These are phyloP conservation scores for Scaptomyza cyrtandrae DNA, from an alignment of 2,888 invertebrate species.

Conservation along the genomic window DNA sequence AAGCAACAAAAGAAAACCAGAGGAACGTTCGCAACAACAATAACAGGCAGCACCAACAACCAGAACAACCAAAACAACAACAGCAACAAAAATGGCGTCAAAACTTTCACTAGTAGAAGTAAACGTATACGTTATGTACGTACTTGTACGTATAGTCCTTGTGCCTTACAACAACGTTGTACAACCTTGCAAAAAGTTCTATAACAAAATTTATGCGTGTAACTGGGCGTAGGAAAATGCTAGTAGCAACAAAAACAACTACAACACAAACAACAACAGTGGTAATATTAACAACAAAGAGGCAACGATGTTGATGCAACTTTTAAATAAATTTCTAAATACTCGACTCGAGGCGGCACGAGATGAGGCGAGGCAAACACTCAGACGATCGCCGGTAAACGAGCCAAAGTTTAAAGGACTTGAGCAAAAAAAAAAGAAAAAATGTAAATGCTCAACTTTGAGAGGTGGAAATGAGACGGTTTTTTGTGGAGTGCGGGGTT, in stretches of 20 bases:
- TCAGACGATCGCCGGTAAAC: constrained; percentile 72
- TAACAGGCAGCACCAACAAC: background rate
- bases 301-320: constrained; percentile 44
- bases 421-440: constrained; percentile 1
- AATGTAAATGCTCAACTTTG: constrained; percentile 49
- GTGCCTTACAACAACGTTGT: constrained; percentile 35
- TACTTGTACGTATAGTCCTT: constrained; percentile 20
- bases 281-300: constrained; percentile 16
- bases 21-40: constrained; percentile 26
- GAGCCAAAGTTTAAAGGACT: constrained; percentile 68
- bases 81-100: constrained; percentile 47
- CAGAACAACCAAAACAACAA: constrained; percentile 9
- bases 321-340: constrained; percentile 78
- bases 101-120: constrained; percentile 51
- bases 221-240: constrained; percentile 71
- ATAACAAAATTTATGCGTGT: constrained; percentile 77
- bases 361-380: constrained; percentile 56
- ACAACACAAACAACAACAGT: constrained; percentile 16
- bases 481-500: constrained; percentile 17
- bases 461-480: constrained; percentile 37
- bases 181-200: constrained; percentile 67
- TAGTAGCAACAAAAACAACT: constrained; percentile 2
- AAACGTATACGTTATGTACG: constrained; percentile 5
- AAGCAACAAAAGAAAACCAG: constrained; percentile 52
- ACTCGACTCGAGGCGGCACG: constrained; percentile 62